These are phyloP conservation scores for Dufourea novaeangliae DNA, from an alignment of 1,140 invertebrate species.

Conservation along the genomic window DNA sequence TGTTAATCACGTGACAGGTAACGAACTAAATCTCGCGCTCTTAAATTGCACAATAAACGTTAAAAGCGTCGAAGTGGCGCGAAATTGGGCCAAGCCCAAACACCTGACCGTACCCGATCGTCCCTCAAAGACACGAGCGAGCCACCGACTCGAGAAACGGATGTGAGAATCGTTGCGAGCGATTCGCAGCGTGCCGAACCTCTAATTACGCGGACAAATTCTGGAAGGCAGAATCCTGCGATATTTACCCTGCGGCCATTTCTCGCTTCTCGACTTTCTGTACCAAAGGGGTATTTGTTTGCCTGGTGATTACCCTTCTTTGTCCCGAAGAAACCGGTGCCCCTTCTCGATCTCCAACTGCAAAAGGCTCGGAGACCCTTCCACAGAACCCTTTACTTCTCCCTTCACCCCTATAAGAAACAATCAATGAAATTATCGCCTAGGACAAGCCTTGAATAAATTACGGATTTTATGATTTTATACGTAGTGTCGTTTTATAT, in stretches of 20 bases:
- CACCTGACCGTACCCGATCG: not conserved
- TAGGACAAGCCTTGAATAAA: too few relatives aligned
- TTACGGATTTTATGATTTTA: too few relatives aligned
- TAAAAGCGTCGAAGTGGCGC: not conserved
- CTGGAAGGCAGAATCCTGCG: not conserved
- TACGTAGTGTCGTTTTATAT: too few relatives aligned
- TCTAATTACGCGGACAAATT: conserved; percentile 12
- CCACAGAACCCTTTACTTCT: too few relatives aligned
- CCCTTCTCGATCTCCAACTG: too few relatives aligned
- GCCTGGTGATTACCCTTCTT: not conserved
- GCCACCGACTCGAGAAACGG: not conserved
- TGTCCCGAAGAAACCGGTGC: not conserved
- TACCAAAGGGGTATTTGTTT: conserved; percentile 7
- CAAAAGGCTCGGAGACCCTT: too few relatives aligned
- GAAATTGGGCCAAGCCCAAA: not conserved
- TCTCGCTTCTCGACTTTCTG: not conserved
- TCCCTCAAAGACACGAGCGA: not conserved
- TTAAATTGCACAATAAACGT: not conserved
- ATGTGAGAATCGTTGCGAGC: not conserved
- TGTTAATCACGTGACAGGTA: too few relatives aligned
- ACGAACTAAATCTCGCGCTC: too few relatives aligned
- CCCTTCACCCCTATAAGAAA: too few relatives aligned
- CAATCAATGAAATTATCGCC: too few relatives aligned
- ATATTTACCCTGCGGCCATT: not conserved
- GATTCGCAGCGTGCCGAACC: not conserved